Evolutionary conservation across 1,140 invertebrate species (phyloP).

Genomic region (Eueides isabella): DNA sequence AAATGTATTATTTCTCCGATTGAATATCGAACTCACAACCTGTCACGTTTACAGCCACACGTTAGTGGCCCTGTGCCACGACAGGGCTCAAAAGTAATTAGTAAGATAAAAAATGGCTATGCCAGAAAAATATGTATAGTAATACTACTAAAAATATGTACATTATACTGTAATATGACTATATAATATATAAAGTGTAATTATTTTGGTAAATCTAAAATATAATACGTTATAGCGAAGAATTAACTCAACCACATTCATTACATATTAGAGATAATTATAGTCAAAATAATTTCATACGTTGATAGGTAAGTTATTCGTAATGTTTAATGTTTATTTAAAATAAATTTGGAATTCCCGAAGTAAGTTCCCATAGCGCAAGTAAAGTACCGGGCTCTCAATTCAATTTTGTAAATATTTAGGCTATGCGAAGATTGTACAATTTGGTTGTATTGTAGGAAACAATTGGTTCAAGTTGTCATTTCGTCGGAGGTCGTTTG

Average conservation of each 20-base stretch:
- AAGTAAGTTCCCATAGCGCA: conserved; percentile 34
- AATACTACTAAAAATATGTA: too few species aligned
- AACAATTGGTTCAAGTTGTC: conserved; percentile 62
- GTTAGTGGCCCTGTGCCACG: too few species aligned
- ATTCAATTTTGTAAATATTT: conserved; percentile 65
- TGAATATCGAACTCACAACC: too few species aligned
- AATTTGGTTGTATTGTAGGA: conserved; percentile 62
- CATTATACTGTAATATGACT: too few species aligned
- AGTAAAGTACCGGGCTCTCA: conserved; percentile 43
- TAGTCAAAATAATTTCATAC: background rate
- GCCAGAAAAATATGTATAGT: too few species aligned
- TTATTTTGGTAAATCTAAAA: background rate
- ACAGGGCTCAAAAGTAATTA: too few species aligned
- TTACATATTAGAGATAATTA: too few species aligned
- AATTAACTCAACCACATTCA: background rate
- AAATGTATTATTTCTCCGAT: too few species aligned
- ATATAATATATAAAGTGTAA: too few species aligned
- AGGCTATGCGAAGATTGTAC: conserved; percentile 57
- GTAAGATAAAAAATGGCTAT: too few species aligned
- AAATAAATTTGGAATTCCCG: conserved; percentile 18
- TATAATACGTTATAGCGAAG: background rate
- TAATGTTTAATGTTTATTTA: background rate
- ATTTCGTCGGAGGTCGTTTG: conserved; percentile 49
- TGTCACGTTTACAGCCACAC: too few species aligned
- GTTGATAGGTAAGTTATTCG: conserved; percentile 2